Evolutionary conservation across 2,888 invertebrate genomes (phyloP).

Genomic region (Cryptus viduatorius): DNA sequence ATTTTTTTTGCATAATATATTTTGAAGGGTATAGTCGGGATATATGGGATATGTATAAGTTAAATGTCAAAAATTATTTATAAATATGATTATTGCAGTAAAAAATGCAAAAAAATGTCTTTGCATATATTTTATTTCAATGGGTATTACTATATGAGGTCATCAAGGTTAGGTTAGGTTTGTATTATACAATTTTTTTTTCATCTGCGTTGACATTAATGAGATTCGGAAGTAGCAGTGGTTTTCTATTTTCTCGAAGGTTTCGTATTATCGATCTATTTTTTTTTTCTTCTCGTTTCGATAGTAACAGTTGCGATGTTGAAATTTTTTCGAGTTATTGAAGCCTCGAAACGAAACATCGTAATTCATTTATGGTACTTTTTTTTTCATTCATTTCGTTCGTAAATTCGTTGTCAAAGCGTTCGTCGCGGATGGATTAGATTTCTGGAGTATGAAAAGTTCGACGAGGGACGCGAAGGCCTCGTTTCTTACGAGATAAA

Average conservation of each 20-base stretch:
- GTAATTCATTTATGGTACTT: slow-evolving; percentile 11
- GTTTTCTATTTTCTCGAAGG: background rate
- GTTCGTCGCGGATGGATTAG: background rate
- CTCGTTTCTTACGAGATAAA: slow-evolving; percentile 64
- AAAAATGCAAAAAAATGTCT: no score
- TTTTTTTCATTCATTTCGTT: background rate
- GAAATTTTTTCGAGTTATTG: slow-evolving; percentile 18
- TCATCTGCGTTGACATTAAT: background rate
- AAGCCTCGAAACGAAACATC: background rate
- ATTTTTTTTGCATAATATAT: background rate
- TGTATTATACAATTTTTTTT: no score
- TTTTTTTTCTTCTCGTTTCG: background rate
- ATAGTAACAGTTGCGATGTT: background rate
- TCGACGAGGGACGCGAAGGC: slow-evolving; percentile 42
- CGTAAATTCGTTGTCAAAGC: slow-evolving; percentile 1
- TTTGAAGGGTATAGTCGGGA: no score
- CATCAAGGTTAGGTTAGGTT: no score
- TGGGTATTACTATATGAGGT: no score
- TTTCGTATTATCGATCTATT: background rate
- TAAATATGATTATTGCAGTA: no score
- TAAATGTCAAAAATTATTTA: no score
- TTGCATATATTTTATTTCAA: no score
- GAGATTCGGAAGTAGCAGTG: background rate
- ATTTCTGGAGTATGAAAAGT: slow-evolving; percentile 46
- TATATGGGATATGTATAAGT: no score